A percentile compares a stretch with the other conserved stretches of the same genome.
Conservation (phyloP, 2,797 vertebrate species). For the Morelia viridis region DNA sequence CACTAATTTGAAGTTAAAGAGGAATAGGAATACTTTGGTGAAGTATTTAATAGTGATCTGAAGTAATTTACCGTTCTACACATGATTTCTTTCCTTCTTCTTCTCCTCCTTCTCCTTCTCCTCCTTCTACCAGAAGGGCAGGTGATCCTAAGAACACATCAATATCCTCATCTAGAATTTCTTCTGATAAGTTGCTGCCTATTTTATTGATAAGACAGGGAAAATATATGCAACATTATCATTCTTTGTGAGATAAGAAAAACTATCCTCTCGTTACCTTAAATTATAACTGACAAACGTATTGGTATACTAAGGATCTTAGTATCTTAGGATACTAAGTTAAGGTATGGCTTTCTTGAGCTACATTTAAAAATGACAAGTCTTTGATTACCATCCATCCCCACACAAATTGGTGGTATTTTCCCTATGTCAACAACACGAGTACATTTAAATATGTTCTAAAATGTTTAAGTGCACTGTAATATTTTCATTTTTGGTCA, state of each 20-base stretch:
- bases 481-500: not conserved
- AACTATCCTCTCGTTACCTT: not conserved
- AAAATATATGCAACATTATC: not conserved
- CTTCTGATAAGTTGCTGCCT: not conserved
- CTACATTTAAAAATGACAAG: not conserved
- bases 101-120: not conserved
- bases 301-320: not conserved
- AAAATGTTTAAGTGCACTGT: not conserved
- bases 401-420: not conserved
- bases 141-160: constrained; percentile 48
- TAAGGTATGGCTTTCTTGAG: not conserved
- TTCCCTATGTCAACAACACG: not conserved
- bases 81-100: not conserved
- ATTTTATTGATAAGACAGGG: constrained; percentile 31
- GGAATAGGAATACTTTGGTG: constrained; percentile 27
- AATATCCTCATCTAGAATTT: constrained; percentile 7
- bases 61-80: constrained; percentile 48
- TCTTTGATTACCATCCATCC: not conserved
- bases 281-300: not conserved
- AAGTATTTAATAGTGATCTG: constrained; percentile 24
- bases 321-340: not conserved
- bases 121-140: constrained; percentile 32
- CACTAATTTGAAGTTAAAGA: constrained; percentile 33
- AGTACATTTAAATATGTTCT: not conserved
- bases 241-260: not conserved